Percentiles rank a stretch among this genome's conserved stretches.
Conservation (phyloP, 1,140 invertebrate species). For the Popillia japonica region DNA sequence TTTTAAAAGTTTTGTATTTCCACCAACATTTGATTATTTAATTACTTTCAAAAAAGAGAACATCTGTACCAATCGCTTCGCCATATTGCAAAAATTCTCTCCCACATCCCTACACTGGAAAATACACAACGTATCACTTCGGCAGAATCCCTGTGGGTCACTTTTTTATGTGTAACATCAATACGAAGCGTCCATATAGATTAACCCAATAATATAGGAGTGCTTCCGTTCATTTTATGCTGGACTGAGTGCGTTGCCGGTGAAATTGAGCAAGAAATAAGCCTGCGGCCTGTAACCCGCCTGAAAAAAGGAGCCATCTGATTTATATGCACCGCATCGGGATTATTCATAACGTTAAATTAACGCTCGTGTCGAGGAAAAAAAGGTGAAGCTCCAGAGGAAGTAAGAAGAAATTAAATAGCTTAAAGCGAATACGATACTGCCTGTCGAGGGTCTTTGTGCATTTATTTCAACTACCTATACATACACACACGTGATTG, state of each 20-base stretch:
- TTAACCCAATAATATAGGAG: not conserved
- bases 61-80: too few relatives aligned
- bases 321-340: slow-evolving; percentile 17
- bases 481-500: too few relatives aligned
- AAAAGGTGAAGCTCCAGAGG: not conserved
- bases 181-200: not conserved
- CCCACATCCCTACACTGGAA: too few relatives aligned
- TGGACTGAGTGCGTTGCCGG: not conserved
- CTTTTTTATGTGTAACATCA: not conserved
- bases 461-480: too few relatives aligned
- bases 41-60: too few relatives aligned
- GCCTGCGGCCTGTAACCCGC: not conserved
- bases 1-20: too few relatives aligned
- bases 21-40: too few relatives aligned
- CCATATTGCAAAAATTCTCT: too few relatives aligned
- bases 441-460: not conserved
- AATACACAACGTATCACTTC: too few relatives aligned
- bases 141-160: too few relatives aligned
- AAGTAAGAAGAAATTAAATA: not conserved
- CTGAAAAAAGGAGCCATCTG: not conserved
- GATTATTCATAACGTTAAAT: slow-evolving; percentile 1
- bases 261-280: slow-evolving; percentile 8
- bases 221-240: slow-evolving; percentile 4
- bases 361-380: not conserved
- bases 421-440: slow-evolving; percentile 16